Conservation (phyloP, 2,113 vertebrate species). For the Istiophorus platypterus region DNA sequence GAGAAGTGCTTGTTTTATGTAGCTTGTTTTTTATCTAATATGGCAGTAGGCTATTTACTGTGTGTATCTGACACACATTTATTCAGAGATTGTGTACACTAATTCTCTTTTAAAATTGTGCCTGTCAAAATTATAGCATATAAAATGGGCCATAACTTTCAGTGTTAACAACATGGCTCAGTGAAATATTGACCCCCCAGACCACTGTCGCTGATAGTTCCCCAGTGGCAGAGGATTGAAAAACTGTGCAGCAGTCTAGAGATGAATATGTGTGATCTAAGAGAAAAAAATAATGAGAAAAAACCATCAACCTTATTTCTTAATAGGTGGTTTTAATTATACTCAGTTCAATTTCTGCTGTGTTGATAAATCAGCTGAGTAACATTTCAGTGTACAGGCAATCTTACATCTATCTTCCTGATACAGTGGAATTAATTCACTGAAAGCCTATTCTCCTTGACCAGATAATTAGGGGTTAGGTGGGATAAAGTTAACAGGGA, state of each 20-base stretch:
- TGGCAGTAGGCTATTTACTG: not conserved
- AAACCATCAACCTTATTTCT: not conserved
- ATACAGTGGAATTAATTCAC: conserved; percentile 6
- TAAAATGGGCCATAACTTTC: conserved; percentile 8
- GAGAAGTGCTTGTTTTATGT: not conserved
- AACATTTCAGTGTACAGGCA: not conserved
- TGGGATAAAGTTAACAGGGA: conserved; percentile 19
- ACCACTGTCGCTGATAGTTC: not conserved
- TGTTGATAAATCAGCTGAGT: conserved; percentile 2
- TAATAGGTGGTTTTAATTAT: not conserved
- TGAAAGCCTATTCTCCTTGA: conserved; percentile 18
- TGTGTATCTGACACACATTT: not conserved
- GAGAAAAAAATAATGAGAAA: not conserved
- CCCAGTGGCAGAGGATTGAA: conserved; percentile 2
- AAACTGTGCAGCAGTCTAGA: not conserved
- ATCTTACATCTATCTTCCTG: not conserved
- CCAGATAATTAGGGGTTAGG: conserved; percentile 36
- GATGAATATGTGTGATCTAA: conserved; percentile 15
- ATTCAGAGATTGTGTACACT: not conserved
- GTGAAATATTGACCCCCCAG: conserved; percentile 17
- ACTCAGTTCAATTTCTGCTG: not conserved
- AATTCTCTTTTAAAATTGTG: not conserved
- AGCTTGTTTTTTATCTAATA: not conserved
- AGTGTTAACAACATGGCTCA: conserved; percentile 4
- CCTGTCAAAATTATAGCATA: conserved; percentile 1